Conservation (phyloP, 2,888 invertebrate species). For the Diaperis boleti region DNA sequence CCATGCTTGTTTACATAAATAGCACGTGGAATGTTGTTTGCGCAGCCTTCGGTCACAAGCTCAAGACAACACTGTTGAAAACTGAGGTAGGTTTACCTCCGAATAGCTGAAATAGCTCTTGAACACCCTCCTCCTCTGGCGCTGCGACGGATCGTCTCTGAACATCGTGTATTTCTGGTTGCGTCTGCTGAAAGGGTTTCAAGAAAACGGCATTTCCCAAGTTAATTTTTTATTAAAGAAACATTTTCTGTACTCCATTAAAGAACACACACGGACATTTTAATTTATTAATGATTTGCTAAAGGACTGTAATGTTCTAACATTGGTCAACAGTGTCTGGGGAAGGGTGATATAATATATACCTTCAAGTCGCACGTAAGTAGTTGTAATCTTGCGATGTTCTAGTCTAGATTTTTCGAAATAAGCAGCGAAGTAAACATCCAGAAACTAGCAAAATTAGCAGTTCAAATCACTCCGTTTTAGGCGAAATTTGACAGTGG, state of each 20-base stretch:
- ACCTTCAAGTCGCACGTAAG: slow-evolving; percentile 9
- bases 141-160: slow-evolving; percentile 4
- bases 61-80: slow-evolving; percentile 11
- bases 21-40: slow-evolving; percentile 21
- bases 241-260: slow-evolving; percentile 69
- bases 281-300: slow-evolving; percentile 57
- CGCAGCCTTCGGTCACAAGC: slow-evolving; percentile 11
- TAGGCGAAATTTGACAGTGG: too few species aligned
- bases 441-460: too few species aligned
- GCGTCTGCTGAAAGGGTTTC: slow-evolving; percentile 1
- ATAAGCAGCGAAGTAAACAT: too few species aligned
- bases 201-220: slow-evolving; percentile 2
- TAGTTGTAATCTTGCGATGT: too few species aligned
- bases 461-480: too few species aligned
- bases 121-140: slow-evolving; percentile 24
- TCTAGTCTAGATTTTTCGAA: too few species aligned
- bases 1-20: slow-evolving; percentile 12
- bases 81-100: slow-evolving; percentile 35
- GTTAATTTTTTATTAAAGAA: slow-evolving; percentile 68
- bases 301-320: slow-evolving; percentile 60
- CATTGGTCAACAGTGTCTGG: slow-evolving; percentile 60
- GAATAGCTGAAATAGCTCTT: slow-evolving; percentile 25
- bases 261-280: slow-evolving; percentile 72
- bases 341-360: slow-evolving; percentile 27
- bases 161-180: slow-evolving; percentile 22